These are phyloP conservation scores for Cygnus buccinator DNA, from an alignment of 2,113 vertebrate species.

Conservation along the genomic window DNA sequence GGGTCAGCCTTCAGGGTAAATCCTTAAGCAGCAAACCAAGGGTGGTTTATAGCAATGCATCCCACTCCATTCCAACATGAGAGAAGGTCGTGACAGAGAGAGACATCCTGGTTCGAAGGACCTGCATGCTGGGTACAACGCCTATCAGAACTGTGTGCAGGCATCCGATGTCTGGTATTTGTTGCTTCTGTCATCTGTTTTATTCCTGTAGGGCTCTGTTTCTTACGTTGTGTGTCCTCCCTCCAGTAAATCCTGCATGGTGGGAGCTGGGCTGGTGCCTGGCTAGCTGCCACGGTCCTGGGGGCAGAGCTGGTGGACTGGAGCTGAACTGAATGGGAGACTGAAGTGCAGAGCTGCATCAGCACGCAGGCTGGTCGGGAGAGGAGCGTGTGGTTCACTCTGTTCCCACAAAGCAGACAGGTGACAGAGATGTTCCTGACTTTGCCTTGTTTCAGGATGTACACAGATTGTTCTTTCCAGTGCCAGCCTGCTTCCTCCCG, in stretches of 20 bases:
- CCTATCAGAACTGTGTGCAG: not conserved
- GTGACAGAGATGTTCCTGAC: not conserved
- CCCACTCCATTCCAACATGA: not conserved
- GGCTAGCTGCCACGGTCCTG: not conserved
- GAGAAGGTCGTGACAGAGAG: not conserved
- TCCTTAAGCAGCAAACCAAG: not conserved
- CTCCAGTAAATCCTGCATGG: not conserved
- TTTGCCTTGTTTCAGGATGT: not conserved
- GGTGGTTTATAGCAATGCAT: not conserved
- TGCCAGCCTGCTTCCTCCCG: not conserved
- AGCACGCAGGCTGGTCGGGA: not conserved
- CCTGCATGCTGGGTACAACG: not conserved
- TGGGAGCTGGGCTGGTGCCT: not conserved
- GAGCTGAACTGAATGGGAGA: not conserved
- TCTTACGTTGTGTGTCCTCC: not conserved
- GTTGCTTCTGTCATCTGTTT: not conserved
- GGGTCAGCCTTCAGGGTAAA: not conserved
- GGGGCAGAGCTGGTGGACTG: accelerated
- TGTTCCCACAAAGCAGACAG: not conserved
- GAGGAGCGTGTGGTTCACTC: too few species aligned
- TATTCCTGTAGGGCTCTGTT: not conserved
- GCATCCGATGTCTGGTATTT: not conserved
- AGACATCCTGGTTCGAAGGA: not conserved
- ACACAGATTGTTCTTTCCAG: not conserved
- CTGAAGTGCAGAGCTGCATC: not conserved